Evolutionary conservation across 2,113 vertebrate species (phyloP).

Genomic region (Rhipidura dahli): DNA sequence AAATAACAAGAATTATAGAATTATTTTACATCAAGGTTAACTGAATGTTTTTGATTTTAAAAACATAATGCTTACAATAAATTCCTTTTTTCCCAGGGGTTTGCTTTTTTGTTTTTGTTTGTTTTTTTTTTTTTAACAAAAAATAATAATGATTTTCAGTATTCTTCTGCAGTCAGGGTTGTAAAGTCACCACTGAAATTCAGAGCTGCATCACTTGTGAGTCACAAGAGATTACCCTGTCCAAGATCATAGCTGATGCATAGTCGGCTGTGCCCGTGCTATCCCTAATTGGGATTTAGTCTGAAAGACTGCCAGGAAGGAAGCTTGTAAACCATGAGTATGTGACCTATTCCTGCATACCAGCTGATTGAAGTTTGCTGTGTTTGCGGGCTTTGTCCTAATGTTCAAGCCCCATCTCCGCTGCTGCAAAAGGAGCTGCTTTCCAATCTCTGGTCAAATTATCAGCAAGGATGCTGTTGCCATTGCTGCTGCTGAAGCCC

Average conservation of each 20-base stretch:
- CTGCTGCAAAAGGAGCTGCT: neutral
- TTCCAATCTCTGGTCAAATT: neutral
- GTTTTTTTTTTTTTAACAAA: neutral
- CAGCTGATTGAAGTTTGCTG: neutral
- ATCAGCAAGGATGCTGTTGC: neutral
- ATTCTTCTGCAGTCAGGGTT: neutral
- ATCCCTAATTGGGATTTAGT: neutral
- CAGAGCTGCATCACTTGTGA: neutral
- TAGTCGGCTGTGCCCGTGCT: neutral
- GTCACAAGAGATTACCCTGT: neutral
- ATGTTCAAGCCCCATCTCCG: neutral
- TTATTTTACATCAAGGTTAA: neutral
- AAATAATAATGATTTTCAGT: neutral
- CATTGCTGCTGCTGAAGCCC: neutral
- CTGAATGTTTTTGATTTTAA: neutral
- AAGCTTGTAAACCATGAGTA: neutral
- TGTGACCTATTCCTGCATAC: neutral
- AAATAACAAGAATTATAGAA: neutral
- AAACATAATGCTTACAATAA: neutral
- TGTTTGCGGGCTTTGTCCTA: neutral
- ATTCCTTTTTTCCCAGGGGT: accelerated
- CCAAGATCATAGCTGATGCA: neutral
- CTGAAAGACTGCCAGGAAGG: neutral
- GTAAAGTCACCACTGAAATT: neutral
- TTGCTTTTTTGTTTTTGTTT: no score